Evolutionary conservation across 1,140 invertebrate species (phyloP).

Genomic region (Rhyacophila brunnea): DNA sequence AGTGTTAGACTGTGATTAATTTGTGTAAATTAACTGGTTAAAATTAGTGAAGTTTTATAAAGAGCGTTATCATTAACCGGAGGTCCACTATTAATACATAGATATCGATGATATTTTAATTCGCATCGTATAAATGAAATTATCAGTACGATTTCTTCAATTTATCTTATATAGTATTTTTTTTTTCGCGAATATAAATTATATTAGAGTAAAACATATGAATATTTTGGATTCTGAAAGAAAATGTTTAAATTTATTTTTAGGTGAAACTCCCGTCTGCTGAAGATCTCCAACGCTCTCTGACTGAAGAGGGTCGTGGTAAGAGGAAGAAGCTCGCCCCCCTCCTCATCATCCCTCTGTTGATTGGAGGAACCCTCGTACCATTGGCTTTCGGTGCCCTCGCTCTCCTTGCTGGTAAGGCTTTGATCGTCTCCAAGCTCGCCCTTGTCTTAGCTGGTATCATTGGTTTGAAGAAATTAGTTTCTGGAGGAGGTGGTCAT

Average conservation of each 20-base stretch:
- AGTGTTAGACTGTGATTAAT: no score
- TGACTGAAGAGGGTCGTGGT: conserved; percentile 60
- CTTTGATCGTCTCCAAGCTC: conserved; percentile 78
- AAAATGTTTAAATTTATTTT: not conserved
- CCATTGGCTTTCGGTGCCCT: conserved; percentile 76
- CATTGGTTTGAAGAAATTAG: conserved; percentile 78
- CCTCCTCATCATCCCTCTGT: conserved; percentile 70
- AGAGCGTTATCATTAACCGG: no score
- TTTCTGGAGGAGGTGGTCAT: conserved; percentile 60
- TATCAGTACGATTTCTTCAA: no score
- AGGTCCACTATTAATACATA: no score
- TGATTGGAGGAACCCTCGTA: conserved; percentile 75
- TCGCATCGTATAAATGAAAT: no score
- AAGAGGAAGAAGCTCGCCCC: conserved; percentile 70
- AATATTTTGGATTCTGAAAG: no score
- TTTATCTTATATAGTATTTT: no score
- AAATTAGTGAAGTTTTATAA: no score
- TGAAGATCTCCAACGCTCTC: conserved; percentile 61
- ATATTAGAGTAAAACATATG: no score
- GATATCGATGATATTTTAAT: no score
- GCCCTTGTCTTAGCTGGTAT: conserved; percentile 78
- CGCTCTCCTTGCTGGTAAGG: conserved; percentile 78
- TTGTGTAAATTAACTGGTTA: no score
- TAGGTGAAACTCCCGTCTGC: conserved; percentile 65
- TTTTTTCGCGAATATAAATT: no score